Conservation (phyloP, 23 tunicate species). For the Aplidium turbinatum region DNA sequence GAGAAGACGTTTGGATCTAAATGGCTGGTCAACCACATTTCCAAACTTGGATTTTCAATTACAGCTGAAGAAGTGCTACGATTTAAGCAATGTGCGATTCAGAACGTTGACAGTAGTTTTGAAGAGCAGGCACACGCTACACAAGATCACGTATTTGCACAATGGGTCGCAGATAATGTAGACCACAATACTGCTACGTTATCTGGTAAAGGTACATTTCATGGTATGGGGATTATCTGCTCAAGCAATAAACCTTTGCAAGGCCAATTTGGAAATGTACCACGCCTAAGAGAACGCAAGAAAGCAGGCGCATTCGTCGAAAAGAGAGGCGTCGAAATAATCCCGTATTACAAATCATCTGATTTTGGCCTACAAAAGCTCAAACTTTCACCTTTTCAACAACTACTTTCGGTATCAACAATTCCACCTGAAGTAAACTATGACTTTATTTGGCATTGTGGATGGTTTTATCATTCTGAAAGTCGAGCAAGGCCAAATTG, state of each 20-base stretch:
- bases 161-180: constrained; percentile 13
- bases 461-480: constrained; percentile 6
- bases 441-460: background rate
- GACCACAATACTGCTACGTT: constrained; percentile 10
- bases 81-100: background rate
- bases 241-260: background rate
- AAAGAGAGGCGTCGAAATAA: background rate
- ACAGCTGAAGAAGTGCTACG: background rate
- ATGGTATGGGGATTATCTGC: background rate
- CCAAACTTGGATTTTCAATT: background rate
- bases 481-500: constrained; percentile 1
- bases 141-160: background rate
- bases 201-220: constrained; percentile 3
- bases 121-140: too few species aligned
- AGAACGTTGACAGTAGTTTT: background rate
- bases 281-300: constrained; percentile 1
- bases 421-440: background rate
- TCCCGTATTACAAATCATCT: background rate
- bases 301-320: constrained; percentile 2
- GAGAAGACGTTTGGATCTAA: constrained; percentile 2
- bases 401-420: background rate
- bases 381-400: constrained; percentile 3
- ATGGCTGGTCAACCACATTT: background rate
- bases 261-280: constrained; percentile 1
- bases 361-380: background rate